phyloP scores from a whole-genome alignment of 2,113 vertebrate species.

The Eretmodus cyanostictus region DNA sequence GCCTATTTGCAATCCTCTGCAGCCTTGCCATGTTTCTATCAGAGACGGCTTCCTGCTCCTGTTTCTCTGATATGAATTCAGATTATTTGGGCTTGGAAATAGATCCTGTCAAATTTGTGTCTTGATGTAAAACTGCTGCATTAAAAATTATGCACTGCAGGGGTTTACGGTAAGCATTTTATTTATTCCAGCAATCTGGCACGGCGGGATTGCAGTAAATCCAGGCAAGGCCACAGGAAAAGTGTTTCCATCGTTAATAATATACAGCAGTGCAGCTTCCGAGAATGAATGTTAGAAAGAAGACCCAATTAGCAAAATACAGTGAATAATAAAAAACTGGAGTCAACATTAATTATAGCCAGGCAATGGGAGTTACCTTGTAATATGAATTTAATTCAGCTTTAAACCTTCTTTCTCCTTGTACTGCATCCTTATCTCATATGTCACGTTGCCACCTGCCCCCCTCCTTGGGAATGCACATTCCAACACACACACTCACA shows the following conservation, averaged over 20 bases:
- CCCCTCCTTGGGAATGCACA: background rate
- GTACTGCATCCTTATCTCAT: slow-evolving; percentile 25
- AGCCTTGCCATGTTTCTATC: background rate
- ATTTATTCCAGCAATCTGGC: slow-evolving; percentile 30
- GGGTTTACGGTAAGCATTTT: slow-evolving; percentile 26
- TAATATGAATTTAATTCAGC: slow-evolving; percentile 33
- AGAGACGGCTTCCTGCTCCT: background rate
- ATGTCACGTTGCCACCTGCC: slow-evolving; percentile 37
- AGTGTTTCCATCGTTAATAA: background rate
- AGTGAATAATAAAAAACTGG: slow-evolving; percentile 27
- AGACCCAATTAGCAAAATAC: slow-evolving; percentile 33
- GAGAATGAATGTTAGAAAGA: slow-evolving; percentile 6
- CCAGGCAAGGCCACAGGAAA: background rate
- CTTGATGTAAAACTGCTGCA: slow-evolving; percentile 11
- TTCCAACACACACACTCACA: background rate
- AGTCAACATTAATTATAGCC: slow-evolving; percentile 31
- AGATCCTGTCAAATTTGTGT: slow-evolving; percentile 33
- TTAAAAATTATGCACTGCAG: slow-evolving; percentile 31
- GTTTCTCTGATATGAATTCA: slow-evolving; percentile 19
- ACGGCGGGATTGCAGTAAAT: slow-evolving; percentile 26
- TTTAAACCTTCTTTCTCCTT: slow-evolving; percentile 18
- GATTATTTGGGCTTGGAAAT: slow-evolving; percentile 20
- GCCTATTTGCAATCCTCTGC: background rate
- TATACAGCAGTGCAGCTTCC: background rate
- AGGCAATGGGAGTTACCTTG: slow-evolving; percentile 3